Evolutionary conservation across 2,113 vertebrate genomes (phyloP), one percentile per base, ranked within the genome.

Genomic region (Salminus brasiliensis): DNA sequence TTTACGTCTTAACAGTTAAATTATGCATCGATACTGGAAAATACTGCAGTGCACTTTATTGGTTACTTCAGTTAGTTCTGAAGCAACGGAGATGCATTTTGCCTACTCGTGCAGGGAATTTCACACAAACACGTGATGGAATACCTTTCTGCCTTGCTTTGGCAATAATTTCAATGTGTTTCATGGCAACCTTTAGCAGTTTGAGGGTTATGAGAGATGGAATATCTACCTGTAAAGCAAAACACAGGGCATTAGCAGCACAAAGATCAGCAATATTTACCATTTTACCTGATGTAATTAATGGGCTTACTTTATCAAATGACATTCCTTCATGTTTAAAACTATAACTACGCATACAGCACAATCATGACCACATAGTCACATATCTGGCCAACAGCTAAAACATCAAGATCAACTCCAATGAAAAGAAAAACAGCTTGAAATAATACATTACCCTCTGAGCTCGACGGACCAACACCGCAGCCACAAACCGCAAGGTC

Each of bases 121-220:
- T n/a, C n/a, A n/a, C n/a, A n/a, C n/a, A n/a, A n/a, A n/a, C n/a
- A n/a, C n/a, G n/a, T n/a, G n/a, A n/a, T n/a, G n/a, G n/a, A 16
- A 47, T 94, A 99, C 97, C 97, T 96, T 95, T 98, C 82, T 96
- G 96, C 69, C 94, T 94, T 69, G 97, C 96, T 94, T 97, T 98
- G 85, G 94, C 94, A 89, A 99, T 97, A 73, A 99, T 94, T 93
- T 98, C 97, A 67, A 98, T 95, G 85, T 99, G 97, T 77, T 98
- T 98, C 96, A 99, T 96, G 87, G 97, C 96, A 72, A 94, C 97
- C 91, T 98, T 97, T 10, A 99, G 94, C 80, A 98, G 93, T 85
- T 97, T 98, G 87, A 91, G 93, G 2, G 96, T 98, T 85, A 98
- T 93, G 82, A 98, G 84, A 5, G 95, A 94, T 72, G 97, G 95